phyloP scores from a whole-genome alignment of 64 coral and sea anemone genomes.

The Dendrophyllia cribrosa region DNA sequence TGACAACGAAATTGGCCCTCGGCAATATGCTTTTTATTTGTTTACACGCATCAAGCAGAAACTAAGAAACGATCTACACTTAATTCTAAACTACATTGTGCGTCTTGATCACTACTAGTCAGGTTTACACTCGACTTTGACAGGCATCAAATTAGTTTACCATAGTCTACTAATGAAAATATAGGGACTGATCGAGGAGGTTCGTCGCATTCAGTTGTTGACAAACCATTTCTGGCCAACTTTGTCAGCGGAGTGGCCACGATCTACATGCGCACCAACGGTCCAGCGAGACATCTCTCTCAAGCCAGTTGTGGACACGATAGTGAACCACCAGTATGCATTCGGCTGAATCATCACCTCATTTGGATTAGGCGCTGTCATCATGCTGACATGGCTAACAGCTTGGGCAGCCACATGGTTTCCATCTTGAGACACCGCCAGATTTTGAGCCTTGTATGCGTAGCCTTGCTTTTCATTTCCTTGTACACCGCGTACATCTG shows the following conservation, averaged over 20 bases:
- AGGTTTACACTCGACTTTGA: too few relatives aligned
- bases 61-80: too few relatives aligned
- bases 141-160: too few relatives aligned
- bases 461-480: conserved; percentile 51
- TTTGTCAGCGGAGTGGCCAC: conserved; percentile 69
- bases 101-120: too few relatives aligned
- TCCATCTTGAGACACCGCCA: conserved; percentile 56
- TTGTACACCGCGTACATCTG: conserved; percentile 82
- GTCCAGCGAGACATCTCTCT: conserved; percentile 92
- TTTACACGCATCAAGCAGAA: too few relatives aligned
- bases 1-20: too few relatives aligned
- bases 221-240: conserved; percentile 81
- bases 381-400: conserved; percentile 70
- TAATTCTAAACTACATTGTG: too few relatives aligned
- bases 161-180: too few relatives aligned
- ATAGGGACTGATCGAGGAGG: neutral
- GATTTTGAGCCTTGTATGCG: conserved; percentile 80
- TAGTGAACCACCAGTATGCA: conserved; percentile 92
- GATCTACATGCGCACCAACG: conserved; percentile 75
- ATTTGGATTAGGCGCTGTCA: conserved; percentile 42
- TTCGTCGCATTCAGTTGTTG: conserved; percentile 30
- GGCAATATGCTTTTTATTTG: too few relatives aligned
- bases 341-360: conserved; percentile 70
- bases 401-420: conserved; percentile 76
- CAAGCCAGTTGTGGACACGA: conserved; percentile 71